Evolutionary conservation across 2,888 invertebrate genomes (phyloP).

Genomic region (Agrotis puta): DNA sequence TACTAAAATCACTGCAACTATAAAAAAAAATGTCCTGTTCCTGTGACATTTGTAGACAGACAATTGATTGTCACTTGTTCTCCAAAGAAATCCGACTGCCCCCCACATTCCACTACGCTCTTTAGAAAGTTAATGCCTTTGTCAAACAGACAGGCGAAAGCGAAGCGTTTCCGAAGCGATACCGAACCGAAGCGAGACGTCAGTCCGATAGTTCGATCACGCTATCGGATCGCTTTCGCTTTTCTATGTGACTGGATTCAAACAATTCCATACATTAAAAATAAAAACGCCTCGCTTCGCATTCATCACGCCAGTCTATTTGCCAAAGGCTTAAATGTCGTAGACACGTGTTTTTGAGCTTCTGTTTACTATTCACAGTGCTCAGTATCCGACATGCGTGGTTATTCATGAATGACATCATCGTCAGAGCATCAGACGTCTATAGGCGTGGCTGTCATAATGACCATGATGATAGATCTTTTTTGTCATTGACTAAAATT

Average conservation of each 20-base stretch:
- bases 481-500: conserved; percentile 11
- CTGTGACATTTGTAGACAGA: background rate
- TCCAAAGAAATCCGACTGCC: background rate
- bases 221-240: too few relatives aligned
- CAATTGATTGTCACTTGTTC: conserved; percentile 3
- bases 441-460: conserved; percentile 56
- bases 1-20: too few relatives aligned
- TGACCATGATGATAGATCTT: conserved; percentile 6
- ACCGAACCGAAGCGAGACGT: too few relatives aligned
- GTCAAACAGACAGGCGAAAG: too few relatives aligned
- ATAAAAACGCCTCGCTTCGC: too few relatives aligned
- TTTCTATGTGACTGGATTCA: too few relatives aligned
- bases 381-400: conserved; percentile 29
- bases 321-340: too few relatives aligned
- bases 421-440: conserved; percentile 41
- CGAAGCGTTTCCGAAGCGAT: too few relatives aligned
- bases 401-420: conserved; percentile 64
- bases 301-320: too few relatives aligned
- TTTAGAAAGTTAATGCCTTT: conserved; percentile 5
- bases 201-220: too few relatives aligned
- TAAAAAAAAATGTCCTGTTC: background rate
- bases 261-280: too few relatives aligned
- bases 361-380: conserved; percentile 61
- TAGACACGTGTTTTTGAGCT: conserved; percentile 49
- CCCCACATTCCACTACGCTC: conserved; percentile 35